Evolutionary conservation across 2,113 vertebrate species (phyloP).

Genomic region (Heteronetta atricapilla): DNA sequence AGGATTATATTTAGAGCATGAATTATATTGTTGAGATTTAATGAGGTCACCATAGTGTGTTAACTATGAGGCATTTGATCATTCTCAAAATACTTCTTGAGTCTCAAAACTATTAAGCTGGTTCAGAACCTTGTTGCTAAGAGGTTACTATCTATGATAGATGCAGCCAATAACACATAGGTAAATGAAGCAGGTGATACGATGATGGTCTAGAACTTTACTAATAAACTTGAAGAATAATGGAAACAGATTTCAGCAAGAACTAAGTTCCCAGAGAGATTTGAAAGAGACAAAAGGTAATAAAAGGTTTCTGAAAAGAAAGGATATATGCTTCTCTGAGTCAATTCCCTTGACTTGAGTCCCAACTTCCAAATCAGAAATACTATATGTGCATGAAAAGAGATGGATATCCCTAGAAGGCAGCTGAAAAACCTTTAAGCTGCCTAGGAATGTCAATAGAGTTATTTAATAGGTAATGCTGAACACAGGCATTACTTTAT

Average conservation of each 20-base stretch:
- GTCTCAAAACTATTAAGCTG: not conserved
- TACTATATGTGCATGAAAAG: not conserved
- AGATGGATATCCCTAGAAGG: not conserved
- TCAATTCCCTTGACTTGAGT: not conserved
- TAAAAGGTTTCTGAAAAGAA: not conserved
- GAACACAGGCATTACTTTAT: not conserved
- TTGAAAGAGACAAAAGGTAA: not conserved
- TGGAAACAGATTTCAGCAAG: not conserved
- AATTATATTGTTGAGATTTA: not conserved
- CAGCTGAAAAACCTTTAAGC: not conserved
- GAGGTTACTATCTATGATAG: not conserved
- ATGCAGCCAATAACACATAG: not conserved
- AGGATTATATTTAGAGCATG: not conserved
- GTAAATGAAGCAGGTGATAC: not conserved
- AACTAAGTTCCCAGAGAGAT: not conserved
- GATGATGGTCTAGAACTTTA: not conserved
- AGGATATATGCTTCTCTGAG: not conserved
- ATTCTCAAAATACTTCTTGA: not conserved
- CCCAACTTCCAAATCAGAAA: not conserved
- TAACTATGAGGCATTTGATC: not conserved
- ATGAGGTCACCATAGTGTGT: not conserved
- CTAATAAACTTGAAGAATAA: not conserved
- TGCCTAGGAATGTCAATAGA: not conserved
- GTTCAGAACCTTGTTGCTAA: not conserved
- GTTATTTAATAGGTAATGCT: not conserved